Percentiles rank a stretch among this genome's conserved stretches.
These are phyloP conservation scores for Nyctereutes procyonoides DNA, from an alignment of 2,113 vertebrate genomes.

Conservation along the genomic window DNA sequence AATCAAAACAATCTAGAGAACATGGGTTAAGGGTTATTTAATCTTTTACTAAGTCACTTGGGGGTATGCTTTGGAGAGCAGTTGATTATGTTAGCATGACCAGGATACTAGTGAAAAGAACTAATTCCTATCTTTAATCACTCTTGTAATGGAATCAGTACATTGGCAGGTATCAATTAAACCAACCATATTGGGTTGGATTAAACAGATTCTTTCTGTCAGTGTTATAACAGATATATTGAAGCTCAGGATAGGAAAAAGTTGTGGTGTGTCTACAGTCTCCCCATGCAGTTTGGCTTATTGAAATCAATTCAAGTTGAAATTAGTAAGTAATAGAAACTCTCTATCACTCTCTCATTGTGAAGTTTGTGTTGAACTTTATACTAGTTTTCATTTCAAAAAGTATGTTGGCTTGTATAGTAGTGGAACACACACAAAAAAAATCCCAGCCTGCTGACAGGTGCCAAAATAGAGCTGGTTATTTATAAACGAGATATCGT, in stretches of 20 bases:
- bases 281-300: constrained; percentile 50
- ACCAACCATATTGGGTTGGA: not conserved
- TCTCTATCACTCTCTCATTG: not conserved
- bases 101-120: constrained; percentile 3
- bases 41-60: not conserved
- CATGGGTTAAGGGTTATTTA: not conserved
- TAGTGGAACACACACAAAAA: not conserved
- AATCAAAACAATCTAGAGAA: not conserved
- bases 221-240: not conserved
- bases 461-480: not conserved
- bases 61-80: not conserved
- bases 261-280: not conserved
- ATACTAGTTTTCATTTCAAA: constrained; percentile 5
- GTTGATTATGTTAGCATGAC: not conserved
- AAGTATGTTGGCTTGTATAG: not conserved
- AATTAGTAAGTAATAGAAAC: not conserved
- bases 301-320: constrained; percentile 61
- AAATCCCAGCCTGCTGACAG: not conserved
- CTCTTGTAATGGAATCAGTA: not conserved
- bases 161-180: not conserved
- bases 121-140: not conserved
- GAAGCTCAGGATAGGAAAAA: not conserved
- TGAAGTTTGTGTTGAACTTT: not conserved
- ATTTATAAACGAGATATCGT: constrained; percentile 37
- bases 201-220: not conserved